Evolutionary conservation across 2,797 vertebrate genomes (phyloP).

Genomic region (Heteromormyrus szaboi): DNA sequence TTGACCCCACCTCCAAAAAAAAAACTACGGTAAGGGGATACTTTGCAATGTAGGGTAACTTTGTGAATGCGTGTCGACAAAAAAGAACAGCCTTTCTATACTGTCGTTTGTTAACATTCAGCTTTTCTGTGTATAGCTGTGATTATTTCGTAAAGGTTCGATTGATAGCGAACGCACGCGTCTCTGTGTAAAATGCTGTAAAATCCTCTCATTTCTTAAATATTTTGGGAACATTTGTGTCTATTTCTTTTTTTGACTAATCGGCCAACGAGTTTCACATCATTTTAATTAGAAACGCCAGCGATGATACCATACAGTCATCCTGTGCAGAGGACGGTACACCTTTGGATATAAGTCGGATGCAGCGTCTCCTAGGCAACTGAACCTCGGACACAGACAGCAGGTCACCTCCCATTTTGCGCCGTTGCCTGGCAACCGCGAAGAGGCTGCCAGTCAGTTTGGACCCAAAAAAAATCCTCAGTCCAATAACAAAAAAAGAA

Average conservation of each 20-base stretch:
- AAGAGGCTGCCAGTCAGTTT: constrained; percentile 26
- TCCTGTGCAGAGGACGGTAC: background rate
- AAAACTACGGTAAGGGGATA: background rate
- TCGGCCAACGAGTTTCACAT: background rate
- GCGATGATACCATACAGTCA: background rate
- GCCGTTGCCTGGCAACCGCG: constrained; percentile 37
- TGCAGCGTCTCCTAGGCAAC: background rate
- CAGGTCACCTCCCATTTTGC: constrained; percentile 14
- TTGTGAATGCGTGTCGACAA: background rate
- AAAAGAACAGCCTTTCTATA: background rate
- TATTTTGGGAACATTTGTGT: background rate
- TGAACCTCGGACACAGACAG: background rate
- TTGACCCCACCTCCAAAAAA: background rate
- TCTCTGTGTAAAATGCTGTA: background rate
- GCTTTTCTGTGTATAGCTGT: background rate
- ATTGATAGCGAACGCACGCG: background rate
- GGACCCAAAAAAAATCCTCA: background rate
- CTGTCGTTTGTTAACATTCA: background rate
- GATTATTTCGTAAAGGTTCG: background rate
- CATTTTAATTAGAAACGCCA: background rate
- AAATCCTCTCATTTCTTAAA: background rate
- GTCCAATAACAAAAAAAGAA: background rate
- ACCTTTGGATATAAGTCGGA: background rate
- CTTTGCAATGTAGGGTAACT: background rate
- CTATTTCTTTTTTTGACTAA: background rate